Conservation (phyloP, 1,140 invertebrate species). For the Trialeurodes vaporariorum region DNA sequence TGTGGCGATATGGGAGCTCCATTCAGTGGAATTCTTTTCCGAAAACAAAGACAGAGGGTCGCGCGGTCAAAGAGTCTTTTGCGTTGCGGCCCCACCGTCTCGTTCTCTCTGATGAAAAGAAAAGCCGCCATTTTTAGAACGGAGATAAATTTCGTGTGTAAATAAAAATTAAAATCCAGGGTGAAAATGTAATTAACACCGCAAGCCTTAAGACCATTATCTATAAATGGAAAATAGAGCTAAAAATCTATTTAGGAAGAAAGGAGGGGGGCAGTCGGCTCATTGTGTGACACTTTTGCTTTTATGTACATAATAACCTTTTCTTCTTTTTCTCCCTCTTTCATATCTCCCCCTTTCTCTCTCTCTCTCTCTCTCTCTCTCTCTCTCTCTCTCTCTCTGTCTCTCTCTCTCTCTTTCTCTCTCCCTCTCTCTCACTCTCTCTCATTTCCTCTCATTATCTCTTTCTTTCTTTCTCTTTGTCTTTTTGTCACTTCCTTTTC, state of each 20-base stretch:
- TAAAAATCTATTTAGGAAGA: neutral
- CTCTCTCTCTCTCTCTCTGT: neutral
- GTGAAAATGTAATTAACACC: neutral
- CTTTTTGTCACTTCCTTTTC: too few species aligned
- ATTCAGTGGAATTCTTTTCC: too few species aligned
- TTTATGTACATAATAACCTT: neutral
- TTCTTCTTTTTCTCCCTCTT: neutral
- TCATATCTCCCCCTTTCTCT: neutral
- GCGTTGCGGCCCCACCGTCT: too few species aligned
- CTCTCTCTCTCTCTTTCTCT: neutral
- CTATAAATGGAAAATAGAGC: neutral
- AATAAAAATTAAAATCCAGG: neutral
- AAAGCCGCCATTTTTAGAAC: too few species aligned
- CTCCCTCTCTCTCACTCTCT: too few species aligned
- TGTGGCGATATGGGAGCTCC: too few species aligned
- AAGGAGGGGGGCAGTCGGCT: neutral
- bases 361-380: neutral
- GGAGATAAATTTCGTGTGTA: too few species aligned
- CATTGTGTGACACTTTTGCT: neutral
- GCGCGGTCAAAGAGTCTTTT: too few species aligned
- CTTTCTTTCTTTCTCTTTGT: neutral
- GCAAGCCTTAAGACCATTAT: neutral
- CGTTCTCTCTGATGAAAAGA: too few species aligned
- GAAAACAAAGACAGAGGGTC: too few species aligned
- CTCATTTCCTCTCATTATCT: neutral